These are phyloP conservation scores for Lytechinus pictus DNA, from an alignment of 35 echinoderm and acorn worm genomes.

Conservation along the genomic window DNA sequence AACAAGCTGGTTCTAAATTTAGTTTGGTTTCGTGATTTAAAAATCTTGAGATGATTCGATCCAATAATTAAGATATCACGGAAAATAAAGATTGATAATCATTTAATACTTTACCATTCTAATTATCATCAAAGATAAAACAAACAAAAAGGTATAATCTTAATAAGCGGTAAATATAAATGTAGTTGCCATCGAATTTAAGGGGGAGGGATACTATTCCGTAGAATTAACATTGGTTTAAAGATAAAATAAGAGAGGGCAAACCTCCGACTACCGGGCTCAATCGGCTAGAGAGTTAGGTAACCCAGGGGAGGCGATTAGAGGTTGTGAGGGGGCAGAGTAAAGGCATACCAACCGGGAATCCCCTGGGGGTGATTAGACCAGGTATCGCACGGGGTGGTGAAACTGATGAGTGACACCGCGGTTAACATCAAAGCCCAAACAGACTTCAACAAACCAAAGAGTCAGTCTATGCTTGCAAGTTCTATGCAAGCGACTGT, in stretches of 20 bases:
- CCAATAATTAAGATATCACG: too few relatives aligned
- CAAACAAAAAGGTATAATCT: too few relatives aligned
- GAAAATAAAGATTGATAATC: too few relatives aligned
- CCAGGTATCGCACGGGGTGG: slow-evolving; percentile 50
- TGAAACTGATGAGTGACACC: slow-evolving; percentile 17
- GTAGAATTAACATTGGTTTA: neutral
- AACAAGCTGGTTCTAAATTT: neutral
- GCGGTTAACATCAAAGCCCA: slow-evolving; percentile 25
- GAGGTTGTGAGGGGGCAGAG: slow-evolving; percentile 40
- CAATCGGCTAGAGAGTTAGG: neutral
- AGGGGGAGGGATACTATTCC: too few relatives aligned
- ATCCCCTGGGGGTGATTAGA: slow-evolving; percentile 40
- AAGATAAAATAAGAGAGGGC: neutral
- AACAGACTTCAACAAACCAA: neutral
- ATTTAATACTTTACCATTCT: too few relatives aligned
- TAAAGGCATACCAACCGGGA: slow-evolving; percentile 28
- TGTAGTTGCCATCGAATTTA: too few relatives aligned
- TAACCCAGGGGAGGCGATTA: slow-evolving; percentile 31
- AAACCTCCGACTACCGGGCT: neutral
- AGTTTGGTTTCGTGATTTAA: neutral
- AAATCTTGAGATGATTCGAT: neutral
- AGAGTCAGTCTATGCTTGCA: neutral
- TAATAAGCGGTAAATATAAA: too few relatives aligned
- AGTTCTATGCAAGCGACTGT: neutral
- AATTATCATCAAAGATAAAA: too few relatives aligned